These are phyloP conservation scores for Drosophila lutescens DNA, from an alignment of 2,888 invertebrate genomes.

Conservation along the genomic window DNA sequence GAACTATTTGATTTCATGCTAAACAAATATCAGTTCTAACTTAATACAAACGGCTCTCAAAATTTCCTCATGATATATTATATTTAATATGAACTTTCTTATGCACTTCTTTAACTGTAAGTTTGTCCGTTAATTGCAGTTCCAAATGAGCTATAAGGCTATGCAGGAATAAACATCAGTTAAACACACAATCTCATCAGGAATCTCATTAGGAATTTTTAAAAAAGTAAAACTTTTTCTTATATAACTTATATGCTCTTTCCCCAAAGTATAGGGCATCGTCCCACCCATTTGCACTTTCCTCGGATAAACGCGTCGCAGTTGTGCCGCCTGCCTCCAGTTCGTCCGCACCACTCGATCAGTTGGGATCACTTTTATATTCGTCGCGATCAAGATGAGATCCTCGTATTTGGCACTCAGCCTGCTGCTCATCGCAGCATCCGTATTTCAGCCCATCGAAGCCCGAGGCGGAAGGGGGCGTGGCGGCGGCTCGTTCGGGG, in stretches of 20 bases:
- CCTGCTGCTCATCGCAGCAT: slow-evolving; percentile 51
- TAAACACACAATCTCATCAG: too few relatives aligned
- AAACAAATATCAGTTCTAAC: too few relatives aligned
- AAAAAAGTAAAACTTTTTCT: too few relatives aligned
- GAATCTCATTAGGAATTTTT: too few relatives aligned
- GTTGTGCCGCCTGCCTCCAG: slow-evolving; percentile 48
- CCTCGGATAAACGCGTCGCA: slow-evolving; percentile 61
- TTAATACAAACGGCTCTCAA: too few relatives aligned
- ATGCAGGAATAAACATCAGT: too few relatives aligned
- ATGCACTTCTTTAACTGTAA: too few relatives aligned
- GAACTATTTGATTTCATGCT: too few relatives aligned
- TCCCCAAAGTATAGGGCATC: slow-evolving; percentile 37
- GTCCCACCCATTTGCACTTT: slow-evolving; percentile 56
- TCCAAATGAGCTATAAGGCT: too few relatives aligned
- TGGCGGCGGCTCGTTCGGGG: slow-evolving; percentile 80
- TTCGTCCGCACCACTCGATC: slow-evolving; percentile 55
- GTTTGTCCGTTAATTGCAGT: too few relatives aligned
- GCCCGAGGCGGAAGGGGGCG: slow-evolving; percentile 80
- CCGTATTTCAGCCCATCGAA: slow-evolving; percentile 47
- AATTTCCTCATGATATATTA: too few relatives aligned
- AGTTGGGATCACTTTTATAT: slow-evolving; percentile 39
- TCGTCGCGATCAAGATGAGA: slow-evolving; percentile 47
- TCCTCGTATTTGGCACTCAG: slow-evolving; percentile 39
- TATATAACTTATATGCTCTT: neutral
- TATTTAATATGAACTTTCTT: too few relatives aligned